These are phyloP conservation scores for Ophion costatus DNA, from an alignment of 2,888 invertebrate genomes.

Conservation along the genomic window DNA sequence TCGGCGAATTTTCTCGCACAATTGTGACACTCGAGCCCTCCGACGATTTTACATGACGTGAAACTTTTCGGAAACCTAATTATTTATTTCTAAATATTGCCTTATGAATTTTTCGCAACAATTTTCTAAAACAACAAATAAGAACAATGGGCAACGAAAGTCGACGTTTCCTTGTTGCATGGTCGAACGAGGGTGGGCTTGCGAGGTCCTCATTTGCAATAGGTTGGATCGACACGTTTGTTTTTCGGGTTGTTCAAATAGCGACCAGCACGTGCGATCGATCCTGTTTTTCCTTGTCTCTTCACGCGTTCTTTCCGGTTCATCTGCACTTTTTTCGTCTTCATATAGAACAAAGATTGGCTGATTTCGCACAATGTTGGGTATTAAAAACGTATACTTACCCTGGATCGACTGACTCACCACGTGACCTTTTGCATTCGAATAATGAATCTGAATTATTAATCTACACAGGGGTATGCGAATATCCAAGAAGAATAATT, in stretches of 20 bases:
- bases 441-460: background rate
- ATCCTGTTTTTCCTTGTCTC: too few species aligned
- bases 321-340: background rate
- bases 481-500: background rate
- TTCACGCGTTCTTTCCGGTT: background rate
- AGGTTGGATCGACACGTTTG: too few species aligned
- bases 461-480: background rate
- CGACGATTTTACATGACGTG: background rate
- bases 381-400: background rate
- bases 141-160: background rate
- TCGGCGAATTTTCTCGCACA: conserved; percentile 71
- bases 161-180: too few species aligned
- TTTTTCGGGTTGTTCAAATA: too few species aligned
- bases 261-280: too few species aligned
- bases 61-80: background rate
- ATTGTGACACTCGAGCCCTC: conserved; percentile 71
- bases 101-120: background rate
- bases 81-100: background rate
- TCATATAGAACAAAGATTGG: background rate
- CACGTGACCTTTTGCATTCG: background rate
- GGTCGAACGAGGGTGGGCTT: too few species aligned
- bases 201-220: too few species aligned
- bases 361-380: background rate
- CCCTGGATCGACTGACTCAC: background rate
- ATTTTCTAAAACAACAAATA: conserved; percentile 72